Evolutionary conservation across 2,888 invertebrate species (phyloP).

Genomic region (Alitta virens): DNA sequence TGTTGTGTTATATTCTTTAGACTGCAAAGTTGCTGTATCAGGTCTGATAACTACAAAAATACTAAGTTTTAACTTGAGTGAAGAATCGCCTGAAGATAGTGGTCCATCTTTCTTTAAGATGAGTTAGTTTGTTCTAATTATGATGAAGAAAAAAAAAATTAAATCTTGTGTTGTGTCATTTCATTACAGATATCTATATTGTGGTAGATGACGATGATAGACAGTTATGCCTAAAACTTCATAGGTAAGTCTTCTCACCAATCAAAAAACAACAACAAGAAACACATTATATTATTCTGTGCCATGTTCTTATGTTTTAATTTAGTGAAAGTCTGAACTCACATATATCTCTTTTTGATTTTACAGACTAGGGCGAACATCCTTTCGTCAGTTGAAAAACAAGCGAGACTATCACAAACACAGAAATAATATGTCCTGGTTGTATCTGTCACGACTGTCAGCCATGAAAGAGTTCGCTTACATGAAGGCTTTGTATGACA

Average conservation of each 20-base stretch:
- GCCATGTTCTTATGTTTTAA: no score
- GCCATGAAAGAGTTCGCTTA: constrained; percentile 97
- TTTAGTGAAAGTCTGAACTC: neutral
- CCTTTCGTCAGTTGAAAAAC: constrained; percentile 90
- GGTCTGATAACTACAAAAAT: neutral
- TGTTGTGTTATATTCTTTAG: neutral
- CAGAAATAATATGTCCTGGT: constrained; percentile 84
- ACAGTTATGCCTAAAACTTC: constrained; percentile 81
- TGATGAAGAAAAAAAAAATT: neutral
- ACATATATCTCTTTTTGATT: constrained; percentile 2
- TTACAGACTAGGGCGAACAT: constrained; percentile 81
- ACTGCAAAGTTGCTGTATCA: neutral
- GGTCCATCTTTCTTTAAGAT: no score
- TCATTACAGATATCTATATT: constrained; percentile 75
- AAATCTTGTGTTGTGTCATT: neutral
- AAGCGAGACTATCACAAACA: constrained; percentile 96
- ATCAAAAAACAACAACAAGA: no score
- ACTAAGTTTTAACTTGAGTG: no score
- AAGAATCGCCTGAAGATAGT: no score
- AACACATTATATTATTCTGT: no score
- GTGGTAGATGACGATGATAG: constrained; percentile 78
- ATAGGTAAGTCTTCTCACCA: constrained; percentile 63
- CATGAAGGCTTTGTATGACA: constrained; percentile 87
- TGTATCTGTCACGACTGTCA: constrained; percentile 92
- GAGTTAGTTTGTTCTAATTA: neutral